Conservation (phyloP, 2,888 invertebrate genomes). For the Pyrocoelia pectoralis region DNA sequence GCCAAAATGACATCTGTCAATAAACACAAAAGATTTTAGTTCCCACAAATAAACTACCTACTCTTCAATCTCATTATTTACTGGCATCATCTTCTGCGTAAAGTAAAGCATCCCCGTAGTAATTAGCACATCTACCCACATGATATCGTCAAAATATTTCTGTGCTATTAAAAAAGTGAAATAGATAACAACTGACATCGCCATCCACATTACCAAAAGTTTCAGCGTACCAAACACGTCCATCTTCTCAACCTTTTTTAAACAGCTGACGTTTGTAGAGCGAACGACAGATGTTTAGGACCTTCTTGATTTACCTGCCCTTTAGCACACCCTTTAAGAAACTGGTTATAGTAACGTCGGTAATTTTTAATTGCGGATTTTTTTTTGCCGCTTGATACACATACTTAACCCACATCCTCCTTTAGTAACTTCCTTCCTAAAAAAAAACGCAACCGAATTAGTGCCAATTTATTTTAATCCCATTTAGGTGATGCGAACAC, state of each 20-base stretch:
- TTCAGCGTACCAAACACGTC: background rate
- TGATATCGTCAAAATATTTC: no score
- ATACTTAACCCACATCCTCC: constrained; percentile 32
- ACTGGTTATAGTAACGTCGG: background rate
- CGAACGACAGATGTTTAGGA: background rate
- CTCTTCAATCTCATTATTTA: no score
- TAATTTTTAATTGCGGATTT: background rate
- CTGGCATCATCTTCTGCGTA: no score
- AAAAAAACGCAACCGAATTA: constrained; percentile 21
- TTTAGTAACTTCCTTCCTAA: constrained; percentile 30
- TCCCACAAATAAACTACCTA: no score
- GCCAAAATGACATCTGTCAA: no score
- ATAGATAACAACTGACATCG: background rate
- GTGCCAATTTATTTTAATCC: constrained; percentile 32
- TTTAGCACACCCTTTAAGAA: background rate
- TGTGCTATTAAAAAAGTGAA: background rate
- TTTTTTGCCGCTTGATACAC: constrained; percentile 8
- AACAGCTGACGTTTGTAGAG: background rate
- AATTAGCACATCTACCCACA: no score
- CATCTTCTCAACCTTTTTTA: background rate
- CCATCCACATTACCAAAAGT: background rate
- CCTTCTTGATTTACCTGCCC: background rate
- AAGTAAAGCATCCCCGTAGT: no score
- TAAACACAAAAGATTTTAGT: no score
- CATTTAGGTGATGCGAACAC: constrained; percentile 12